Base-by-base conservation (phyloP, 2,113 vertebrate genomes). In the Montifringilla adamsi region DNA sequence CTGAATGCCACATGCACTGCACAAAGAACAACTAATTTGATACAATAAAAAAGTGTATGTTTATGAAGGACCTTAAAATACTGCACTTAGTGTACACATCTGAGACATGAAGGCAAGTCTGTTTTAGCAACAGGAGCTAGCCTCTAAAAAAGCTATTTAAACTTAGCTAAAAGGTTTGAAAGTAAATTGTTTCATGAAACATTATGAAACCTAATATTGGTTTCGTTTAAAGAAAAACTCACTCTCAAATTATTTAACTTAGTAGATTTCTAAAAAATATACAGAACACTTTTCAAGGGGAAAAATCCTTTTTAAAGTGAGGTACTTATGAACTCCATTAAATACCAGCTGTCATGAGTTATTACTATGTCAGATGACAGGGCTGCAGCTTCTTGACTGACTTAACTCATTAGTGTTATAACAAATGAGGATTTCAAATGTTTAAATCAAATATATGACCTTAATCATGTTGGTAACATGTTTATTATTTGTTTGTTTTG, bases 61-160 rank as follows among this genome's bases (percentile, higher is more conserved):
- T 96, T 92, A 90, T 24, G 64, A 87, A 92, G 41, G 37, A 73
- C 23, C 80, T 92, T 84, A 89, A 96, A 96, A 94, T 82, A 78
- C 86, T 66, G 14, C 58, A 35, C 84, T 68, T 53, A 62, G 73
- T 19, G 31, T 60, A 86, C 44, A 72, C 39, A 75, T 90, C 85
- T 66, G 60, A 92, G 44, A 64, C 56, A 64, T 5, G 37, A 81
- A 58, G 83, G n/a, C 26, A 69, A 55, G 44, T 47, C 82, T 93
- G 76, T 92, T 92, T 75, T 92, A 92, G 88, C 86, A 96, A 95
- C 84, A 76, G 75, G 26, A 94, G 23, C 33, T 56, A 77, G 52
- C 39, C 60, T 91, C 30, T 24, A n/a, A 17, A 47, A 67, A 55
- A 87, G 72, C 74, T 82, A 80, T 93, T 86, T 91, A 76, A 95